These are phyloP conservation scores for Notocelia uddmanniana DNA, from an alignment of 2,888 invertebrate genomes.

Conservation along the genomic window DNA sequence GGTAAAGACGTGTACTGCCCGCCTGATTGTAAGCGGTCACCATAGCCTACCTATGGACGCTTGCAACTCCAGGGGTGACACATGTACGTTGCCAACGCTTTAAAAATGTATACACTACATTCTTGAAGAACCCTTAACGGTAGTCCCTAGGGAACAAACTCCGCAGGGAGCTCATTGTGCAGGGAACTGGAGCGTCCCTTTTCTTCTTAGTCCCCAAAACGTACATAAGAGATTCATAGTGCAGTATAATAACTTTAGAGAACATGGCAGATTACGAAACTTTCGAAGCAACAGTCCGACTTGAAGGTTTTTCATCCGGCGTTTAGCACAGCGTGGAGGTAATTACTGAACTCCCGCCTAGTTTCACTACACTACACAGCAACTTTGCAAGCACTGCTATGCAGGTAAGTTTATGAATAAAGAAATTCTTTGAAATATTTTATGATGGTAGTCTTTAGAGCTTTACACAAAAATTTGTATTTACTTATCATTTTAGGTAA, in stretches of 20 bases:
- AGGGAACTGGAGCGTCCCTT: too few species aligned
- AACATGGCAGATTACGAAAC: slow-evolving; percentile 33
- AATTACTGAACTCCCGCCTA: slow-evolving; percentile 35
- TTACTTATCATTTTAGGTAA: background rate
- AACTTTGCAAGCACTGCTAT: slow-evolving; percentile 5
- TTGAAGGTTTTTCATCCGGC: slow-evolving; percentile 17
- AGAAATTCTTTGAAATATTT: slow-evolving; percentile 10
- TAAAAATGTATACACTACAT: too few species aligned
- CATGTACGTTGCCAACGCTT: too few species aligned
- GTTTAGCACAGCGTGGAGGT: slow-evolving; percentile 17
- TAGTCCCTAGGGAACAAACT: too few species aligned
- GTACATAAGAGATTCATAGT: too few species aligned
- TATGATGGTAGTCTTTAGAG: background rate
- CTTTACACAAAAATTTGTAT: background rate
- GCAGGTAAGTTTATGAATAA: slow-evolving; percentile 25
- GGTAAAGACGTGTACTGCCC: too few species aligned
- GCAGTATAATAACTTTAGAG: background rate
- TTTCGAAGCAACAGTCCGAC: background rate
- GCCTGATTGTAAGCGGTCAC: too few species aligned
- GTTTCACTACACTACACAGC: slow-evolving; percentile 4
- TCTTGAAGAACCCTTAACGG: too few species aligned
- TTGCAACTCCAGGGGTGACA: too few species aligned
- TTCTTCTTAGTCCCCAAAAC: too few species aligned
- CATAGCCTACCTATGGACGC: too few species aligned
- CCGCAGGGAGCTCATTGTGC: too few species aligned